Base-by-base conservation (phyloP, 1,140 invertebrate genomes). In the Sipha flava region DNA sequence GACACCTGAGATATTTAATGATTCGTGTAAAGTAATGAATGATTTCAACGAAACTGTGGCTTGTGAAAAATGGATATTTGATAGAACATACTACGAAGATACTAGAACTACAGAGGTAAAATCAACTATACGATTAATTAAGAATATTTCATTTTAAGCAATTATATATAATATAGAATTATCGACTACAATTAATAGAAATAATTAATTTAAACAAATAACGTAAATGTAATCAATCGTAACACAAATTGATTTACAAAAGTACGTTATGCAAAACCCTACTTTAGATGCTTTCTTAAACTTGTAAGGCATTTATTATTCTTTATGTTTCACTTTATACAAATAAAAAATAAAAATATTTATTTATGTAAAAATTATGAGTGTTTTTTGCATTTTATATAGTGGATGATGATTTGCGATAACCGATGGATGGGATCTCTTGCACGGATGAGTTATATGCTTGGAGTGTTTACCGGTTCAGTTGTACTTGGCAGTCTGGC, bases 381-480 rank as follows among this genome's bases (percentile, higher is more conserved):
- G 18, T 37, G 62, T 29, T 81, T 82, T 64, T 82, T 82, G 70
- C 14, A 43, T 43, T 12, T 70, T 34, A 84, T 85, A 29, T 79
- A 90, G 86, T 97, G 94, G 93, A 86, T 94, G 83, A 89, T 96
- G 45, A 93, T 97, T 0, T 97, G 95, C 84, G 89, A 92, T 70
- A 85, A 87, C 77, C 87, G 92, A 80, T 96, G 93, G 92, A 91
- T 92, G 88, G 90, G 92, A 3, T 91, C 94, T 1, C 84, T 93
- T 16, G 91, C 92, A 0, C 94, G 96, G 84, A 92, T 88, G 1
- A 84, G 89, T 9, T 96, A 94, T 84, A 96, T 97, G 94, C 87
- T 95, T 79, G 95, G 95, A n/a, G 93, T 95, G 12, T 93, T 96
- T 66, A 88, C 91, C 6, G 95, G 95, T 5, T 93, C 94, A 6